These are phyloP conservation scores for Chaitophorus viminalis DNA, from an alignment of 2,888 invertebrate genomes.

Conservation along the genomic window DNA sequence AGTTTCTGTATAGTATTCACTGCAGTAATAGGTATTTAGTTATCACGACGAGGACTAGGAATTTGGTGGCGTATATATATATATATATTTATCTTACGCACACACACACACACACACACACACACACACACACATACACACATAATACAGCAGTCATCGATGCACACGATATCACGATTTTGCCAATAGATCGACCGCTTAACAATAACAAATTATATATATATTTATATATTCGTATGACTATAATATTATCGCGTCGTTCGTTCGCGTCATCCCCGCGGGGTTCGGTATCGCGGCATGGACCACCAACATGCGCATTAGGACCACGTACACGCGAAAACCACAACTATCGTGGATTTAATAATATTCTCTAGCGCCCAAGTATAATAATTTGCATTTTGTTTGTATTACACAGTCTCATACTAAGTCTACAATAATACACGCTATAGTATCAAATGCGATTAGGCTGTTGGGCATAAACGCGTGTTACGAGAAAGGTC, in stretches of 20 bases:
- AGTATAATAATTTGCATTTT: too few species aligned
- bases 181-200: neutral
- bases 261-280: neutral
- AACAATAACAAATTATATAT: too few species aligned
- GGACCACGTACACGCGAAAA: too few species aligned
- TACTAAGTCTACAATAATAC: too few species aligned
- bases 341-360: neutral
- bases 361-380: too few species aligned
- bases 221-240: neutral
- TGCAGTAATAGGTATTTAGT: neutral
- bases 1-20: too few species aligned
- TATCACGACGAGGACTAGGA: neutral
- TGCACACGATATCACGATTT: slow-evolving; percentile 18
- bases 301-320: neutral
- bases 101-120: neutral
- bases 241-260: neutral
- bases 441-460: too few species aligned
- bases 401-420: too few species aligned
- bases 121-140: neutral
- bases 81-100: too few species aligned
- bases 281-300: neutral
- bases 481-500: too few species aligned
- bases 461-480: too few species aligned
- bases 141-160: neutral
- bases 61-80: neutral